These are phyloP conservation scores for Lota lota DNA, from an alignment of 2,113 vertebrate species.

Conservation along the genomic window DNA sequence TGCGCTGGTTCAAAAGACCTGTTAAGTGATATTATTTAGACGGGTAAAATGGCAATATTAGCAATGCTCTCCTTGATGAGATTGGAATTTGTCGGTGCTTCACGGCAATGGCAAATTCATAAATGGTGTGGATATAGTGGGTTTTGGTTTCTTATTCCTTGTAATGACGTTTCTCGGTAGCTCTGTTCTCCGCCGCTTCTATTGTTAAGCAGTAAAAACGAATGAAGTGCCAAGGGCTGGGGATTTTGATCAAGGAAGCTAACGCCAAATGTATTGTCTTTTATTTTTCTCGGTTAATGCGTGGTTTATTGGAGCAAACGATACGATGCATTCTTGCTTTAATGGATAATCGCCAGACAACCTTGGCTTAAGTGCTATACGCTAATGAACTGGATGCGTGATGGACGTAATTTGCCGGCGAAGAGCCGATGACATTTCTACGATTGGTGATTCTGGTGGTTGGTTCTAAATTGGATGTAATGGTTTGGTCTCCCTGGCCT, in stretches of 20 bases:
- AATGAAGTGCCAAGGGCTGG: background rate
- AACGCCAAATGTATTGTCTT: background rate
- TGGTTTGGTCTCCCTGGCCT: too few relatives aligned
- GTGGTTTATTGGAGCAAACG: background rate
- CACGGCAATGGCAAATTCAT: background rate
- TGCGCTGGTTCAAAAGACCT: background rate
- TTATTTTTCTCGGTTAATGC: background rate
- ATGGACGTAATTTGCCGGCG: background rate
- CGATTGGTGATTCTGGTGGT: background rate
- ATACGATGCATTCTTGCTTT: background rate
- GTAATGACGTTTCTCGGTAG: too few relatives aligned
- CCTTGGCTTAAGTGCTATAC: background rate
- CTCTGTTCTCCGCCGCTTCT: too few relatives aligned
- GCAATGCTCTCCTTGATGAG: background rate
- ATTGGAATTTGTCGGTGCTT: background rate
- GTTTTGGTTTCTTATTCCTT: background rate
- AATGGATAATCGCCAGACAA: conserved; percentile 2
- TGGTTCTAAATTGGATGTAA: background rate
- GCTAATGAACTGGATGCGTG: background rate
- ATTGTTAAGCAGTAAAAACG: background rate
- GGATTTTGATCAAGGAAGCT: background rate
- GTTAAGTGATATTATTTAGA: background rate
- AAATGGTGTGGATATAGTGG: background rate
- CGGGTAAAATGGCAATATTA: background rate
- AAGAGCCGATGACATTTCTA: background rate